Conservation (phyloP, 2,113 vertebrate genomes). For the Bombycilla garrulus region DNA sequence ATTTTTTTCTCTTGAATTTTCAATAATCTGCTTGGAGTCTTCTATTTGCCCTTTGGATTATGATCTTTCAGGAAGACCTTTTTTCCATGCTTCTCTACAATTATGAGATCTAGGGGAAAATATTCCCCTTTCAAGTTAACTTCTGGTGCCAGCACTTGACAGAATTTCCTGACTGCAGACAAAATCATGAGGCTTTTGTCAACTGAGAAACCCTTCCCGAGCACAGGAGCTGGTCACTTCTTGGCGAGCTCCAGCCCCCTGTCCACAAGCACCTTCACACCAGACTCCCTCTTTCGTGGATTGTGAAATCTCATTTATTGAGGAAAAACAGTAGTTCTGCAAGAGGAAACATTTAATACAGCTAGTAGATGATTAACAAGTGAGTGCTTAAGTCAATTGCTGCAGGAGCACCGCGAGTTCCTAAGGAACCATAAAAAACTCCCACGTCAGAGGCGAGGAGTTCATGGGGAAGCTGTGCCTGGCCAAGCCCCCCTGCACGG, state of each 20-base stretch:
- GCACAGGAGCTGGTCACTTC: not conserved
- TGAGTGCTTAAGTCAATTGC: not conserved
- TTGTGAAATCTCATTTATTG: not conserved
- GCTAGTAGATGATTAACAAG: constrained; percentile 45
- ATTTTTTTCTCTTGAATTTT: not conserved
- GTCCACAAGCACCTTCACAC: not conserved
- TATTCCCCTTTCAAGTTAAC: not conserved
- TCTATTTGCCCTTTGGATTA: not conserved
- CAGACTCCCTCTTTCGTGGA: not conserved
- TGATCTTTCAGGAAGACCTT: not conserved
- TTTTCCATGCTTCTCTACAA: not conserved
- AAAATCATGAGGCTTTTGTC: not conserved
- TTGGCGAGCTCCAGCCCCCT: not conserved
- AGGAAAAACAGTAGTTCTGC: not conserved
- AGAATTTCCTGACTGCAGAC: not conserved
- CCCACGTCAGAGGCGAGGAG: not conserved
- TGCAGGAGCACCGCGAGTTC: not conserved
- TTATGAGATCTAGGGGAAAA: not conserved
- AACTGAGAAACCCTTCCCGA: not conserved
- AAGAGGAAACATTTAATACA: not conserved
- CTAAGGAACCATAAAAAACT: not conserved
- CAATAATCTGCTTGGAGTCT: not conserved
- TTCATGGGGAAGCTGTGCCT: not conserved
- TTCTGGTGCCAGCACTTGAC: not conserved
- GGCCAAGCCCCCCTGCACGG: not conserved